These are phyloP conservation scores for Congeria kusceri DNA, from an alignment of 2,888 invertebrate genomes.

Conservation along the genomic window DNA sequence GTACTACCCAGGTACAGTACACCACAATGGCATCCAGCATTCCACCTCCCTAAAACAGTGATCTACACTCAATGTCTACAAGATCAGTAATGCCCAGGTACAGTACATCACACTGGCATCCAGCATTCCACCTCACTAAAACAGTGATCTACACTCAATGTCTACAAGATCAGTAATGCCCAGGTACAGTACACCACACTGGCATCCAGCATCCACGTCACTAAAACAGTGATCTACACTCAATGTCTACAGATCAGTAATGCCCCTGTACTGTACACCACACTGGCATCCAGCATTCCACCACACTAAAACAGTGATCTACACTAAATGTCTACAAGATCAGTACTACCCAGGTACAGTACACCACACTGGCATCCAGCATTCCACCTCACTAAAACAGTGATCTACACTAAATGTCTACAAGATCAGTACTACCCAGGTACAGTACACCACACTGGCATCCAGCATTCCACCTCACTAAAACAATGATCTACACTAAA, in stretches of 20 bases:
- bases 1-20: conserved; percentile 81
- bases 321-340: no score
- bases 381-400: conserved; percentile 79
- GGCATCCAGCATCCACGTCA: conserved; percentile 77
- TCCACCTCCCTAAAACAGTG: conserved; percentile 79
- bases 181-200: conserved; percentile 81
- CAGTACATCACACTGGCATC: conserved; percentile 80
- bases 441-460: conserved; percentile 79
- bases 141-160: conserved; percentile 81
- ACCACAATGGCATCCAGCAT: conserved; percentile 80
- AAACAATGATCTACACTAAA: no score
- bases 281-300: conserved; percentile 79
- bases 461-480: conserved; percentile 79
- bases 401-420: no score
- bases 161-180: conserved; percentile 79
- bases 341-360: conserved; percentile 81
- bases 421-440: conserved; percentile 82
- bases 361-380: conserved; percentile 80
- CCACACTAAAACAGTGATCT: no score
- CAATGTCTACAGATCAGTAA: no score
- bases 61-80: no score
- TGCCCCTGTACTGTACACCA: conserved; percentile 82
- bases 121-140: conserved; percentile 80
- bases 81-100: conserved; percentile 83
- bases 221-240: no score